These are phyloP conservation scores for Microplitis deprimator DNA, from an alignment of 2,888 invertebrate genomes.

Conservation along the genomic window DNA sequence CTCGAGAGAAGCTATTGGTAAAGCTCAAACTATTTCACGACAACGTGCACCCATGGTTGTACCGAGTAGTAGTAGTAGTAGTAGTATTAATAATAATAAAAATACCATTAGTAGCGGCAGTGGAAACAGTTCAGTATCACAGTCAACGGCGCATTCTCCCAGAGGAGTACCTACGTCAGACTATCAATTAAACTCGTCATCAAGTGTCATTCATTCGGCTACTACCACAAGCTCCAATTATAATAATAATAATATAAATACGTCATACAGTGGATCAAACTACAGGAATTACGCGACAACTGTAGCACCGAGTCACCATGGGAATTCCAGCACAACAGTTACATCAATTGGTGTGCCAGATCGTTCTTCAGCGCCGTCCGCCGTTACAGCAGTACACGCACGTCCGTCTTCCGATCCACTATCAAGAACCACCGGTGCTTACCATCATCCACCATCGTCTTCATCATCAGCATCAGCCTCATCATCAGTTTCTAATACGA, in stretches of 20 bases:
- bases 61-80: slow-evolving; percentile 11
- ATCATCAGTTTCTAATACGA: slow-evolving; percentile 37
- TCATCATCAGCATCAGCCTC: background rate
- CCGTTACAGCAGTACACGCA: slow-evolving; percentile 47
- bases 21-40: slow-evolving; percentile 56
- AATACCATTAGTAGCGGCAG: background rate
- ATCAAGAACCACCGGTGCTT: background rate
- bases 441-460: slow-evolving; percentile 35
- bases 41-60: slow-evolving; percentile 51
- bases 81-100: slow-evolving; percentile 10
- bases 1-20: slow-evolving; percentile 60
- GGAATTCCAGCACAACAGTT: slow-evolving; percentile 61
- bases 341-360: slow-evolving; percentile 56
- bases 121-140: slow-evolving; percentile 22
- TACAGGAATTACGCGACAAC: slow-evolving; percentile 64
- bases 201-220: slow-evolving; percentile 51
- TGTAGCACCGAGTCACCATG: slow-evolving; percentile 65
- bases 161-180: slow-evolving; percentile 52
- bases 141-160: slow-evolving; percentile 48
- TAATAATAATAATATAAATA: slow-evolving; percentile 51
- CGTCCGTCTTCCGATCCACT: slow-evolving; percentile 56
- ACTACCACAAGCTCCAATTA: slow-evolving; percentile 56
- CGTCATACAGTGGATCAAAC: slow-evolving; percentile 50
- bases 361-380: slow-evolving; percentile 55
- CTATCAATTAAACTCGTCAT: slow-evolving; percentile 53